These are phyloP conservation scores for Lateolabrax maculatus DNA, from an alignment of 2,797 vertebrate genomes.

Conservation along the genomic window DNA sequence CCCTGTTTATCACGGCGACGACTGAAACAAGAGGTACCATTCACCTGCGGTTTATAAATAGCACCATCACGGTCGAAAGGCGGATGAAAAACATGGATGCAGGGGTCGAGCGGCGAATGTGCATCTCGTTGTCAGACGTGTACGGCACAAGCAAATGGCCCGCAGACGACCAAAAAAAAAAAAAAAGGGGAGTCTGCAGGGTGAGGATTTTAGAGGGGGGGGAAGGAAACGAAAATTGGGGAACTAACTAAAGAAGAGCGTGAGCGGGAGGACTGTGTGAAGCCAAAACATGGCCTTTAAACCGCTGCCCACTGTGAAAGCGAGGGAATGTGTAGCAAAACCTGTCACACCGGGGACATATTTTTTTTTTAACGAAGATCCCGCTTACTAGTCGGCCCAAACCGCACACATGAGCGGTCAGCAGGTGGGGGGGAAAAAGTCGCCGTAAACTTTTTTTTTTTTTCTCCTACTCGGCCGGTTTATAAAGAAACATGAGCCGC, in stretches of 20 bases:
- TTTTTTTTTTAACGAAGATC: too few species aligned
- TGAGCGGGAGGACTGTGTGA: conserved; percentile 48
- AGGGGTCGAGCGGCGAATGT: conserved; percentile 26
- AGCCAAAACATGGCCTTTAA: conserved; percentile 82
- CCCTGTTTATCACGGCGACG: background rate
- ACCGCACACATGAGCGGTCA: background rate
- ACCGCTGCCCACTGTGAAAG: conserved; percentile 43
- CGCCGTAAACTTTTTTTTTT: too few species aligned
- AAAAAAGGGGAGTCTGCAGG: conserved; percentile 2
- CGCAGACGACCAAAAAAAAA: too few species aligned
- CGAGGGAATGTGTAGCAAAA: conserved; percentile 27
- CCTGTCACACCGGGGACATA: too few species aligned
- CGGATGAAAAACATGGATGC: conserved; percentile 50
- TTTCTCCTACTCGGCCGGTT: conserved; percentile 13
- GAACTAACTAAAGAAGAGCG: conserved; percentile 64
- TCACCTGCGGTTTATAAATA: conserved; percentile 19
- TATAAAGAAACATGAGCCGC: conserved; percentile 10
- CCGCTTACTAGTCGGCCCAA: background rate
- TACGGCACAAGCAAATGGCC: conserved; percentile 17
- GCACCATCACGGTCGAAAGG: conserved; percentile 13
- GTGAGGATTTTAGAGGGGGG: background rate
- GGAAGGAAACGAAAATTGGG: too few species aligned
- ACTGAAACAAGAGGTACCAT: conserved; percentile 5
- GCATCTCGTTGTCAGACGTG: conserved; percentile 34
- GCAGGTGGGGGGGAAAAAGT: too few species aligned